phyloP scores from a whole-genome alignment of 2,113 vertebrate species.

The Chloroceryle aenea region DNA sequence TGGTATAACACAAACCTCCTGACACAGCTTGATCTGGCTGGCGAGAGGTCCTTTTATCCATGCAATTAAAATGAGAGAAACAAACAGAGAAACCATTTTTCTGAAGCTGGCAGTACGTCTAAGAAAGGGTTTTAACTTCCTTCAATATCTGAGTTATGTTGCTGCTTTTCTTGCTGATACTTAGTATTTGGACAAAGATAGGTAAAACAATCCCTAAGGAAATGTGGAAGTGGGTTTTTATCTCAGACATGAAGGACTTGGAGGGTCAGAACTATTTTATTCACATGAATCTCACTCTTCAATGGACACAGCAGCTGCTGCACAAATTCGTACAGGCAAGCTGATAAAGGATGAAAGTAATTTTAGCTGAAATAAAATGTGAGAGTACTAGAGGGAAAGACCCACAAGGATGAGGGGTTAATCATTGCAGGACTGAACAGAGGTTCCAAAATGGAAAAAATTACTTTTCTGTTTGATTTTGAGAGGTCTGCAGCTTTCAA shows the following conservation, averaged over 20 bases:
- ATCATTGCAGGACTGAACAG: slow-evolving; percentile 60
- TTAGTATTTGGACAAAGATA: slow-evolving; percentile 47
- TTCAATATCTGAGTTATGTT: slow-evolving; percentile 3
- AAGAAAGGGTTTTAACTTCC: slow-evolving; percentile 13
- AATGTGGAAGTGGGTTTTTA: slow-evolving; percentile 57
- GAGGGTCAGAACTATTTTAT: slow-evolving; percentile 63
- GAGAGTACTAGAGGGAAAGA: slow-evolving; percentile 41
- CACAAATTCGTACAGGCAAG: slow-evolving; percentile 59
- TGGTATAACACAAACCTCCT: not conserved
- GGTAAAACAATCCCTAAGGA: slow-evolving; percentile 61
- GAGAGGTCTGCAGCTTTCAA: slow-evolving; percentile 39
- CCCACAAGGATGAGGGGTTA: slow-evolving; percentile 67
- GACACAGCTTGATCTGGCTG: not conserved
- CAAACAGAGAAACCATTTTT: slow-evolving; percentile 11
- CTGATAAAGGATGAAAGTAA: slow-evolving; percentile 73
- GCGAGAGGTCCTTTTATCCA: not conserved
- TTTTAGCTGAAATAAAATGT: slow-evolving; percentile 69
- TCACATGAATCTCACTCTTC: slow-evolving; percentile 61
- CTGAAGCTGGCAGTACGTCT: not conserved
- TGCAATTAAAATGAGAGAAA: not conserved
- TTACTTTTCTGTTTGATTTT: slow-evolving; percentile 65
- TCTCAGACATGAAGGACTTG: not conserved
- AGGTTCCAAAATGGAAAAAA: slow-evolving; percentile 59
- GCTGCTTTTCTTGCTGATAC: slow-evolving; percentile 19
- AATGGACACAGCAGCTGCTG: slow-evolving; percentile 55